Base-by-base conservation (phyloP, 1,140 invertebrate species). In the Cataglyphis hispanica region DNA sequence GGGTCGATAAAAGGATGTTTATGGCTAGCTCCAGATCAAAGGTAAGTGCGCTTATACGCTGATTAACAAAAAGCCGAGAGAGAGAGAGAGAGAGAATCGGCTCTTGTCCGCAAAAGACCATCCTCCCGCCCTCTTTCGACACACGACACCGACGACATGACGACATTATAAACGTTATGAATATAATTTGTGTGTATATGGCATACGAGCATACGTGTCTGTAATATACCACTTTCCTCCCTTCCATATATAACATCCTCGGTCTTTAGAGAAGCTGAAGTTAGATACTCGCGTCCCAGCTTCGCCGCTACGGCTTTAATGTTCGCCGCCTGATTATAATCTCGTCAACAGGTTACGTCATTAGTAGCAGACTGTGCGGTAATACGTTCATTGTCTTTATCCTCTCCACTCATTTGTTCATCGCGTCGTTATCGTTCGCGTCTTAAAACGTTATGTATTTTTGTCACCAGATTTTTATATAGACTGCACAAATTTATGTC, bases 301-400 rank as follows among this genome's bases (percentile, higher is more conserved):
- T 78, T 74, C 87, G 83, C 86, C 87, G 90, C 89, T 91, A 87
- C 88, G 90, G 92, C 92, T 95, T 93, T 94, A 94, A 94, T 93
- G 93, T 93, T 90, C 89, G 91, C 90, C 92, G 92, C 91, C 92
- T 94, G 94, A 95, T 94, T 94, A 95, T 95, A 94, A 95, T 94
- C 94, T 94, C 94, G 93, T 94, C 94, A 94, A 91, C 93, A 94
- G 94, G 93, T 94, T 94, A 94, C 92, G 91, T 88, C 91, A 81
- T 92, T 91, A 91, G 90, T 84, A 89, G 67, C 85, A 84, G 53
- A 83, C 84, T 89, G 81, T 75, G 77, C 74, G 60, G 53, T 89
- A 89, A 89, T 86, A 75, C 76, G 74, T 64, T 34, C 75, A 76
- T 75, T 87, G 63, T 72, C 83, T 78, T 58, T 27, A 40, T 37